phyloP scores from a whole-genome alignment of 2,113 vertebrate genomes.

The Sakesphorus luctuosus region DNA sequence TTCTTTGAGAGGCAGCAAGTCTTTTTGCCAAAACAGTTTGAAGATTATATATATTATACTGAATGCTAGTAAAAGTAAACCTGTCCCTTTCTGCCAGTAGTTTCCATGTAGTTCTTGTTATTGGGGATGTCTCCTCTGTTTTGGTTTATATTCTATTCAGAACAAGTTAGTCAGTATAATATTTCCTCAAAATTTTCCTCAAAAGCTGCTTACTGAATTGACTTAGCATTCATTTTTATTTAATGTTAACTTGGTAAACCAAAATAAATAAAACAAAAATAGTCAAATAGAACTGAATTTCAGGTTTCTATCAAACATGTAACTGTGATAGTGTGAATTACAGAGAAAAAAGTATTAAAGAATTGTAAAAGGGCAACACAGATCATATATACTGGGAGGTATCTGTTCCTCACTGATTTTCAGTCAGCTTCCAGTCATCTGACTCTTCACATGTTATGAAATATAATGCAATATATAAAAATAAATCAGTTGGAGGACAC shows the following conservation, averaged over 20 bases:
- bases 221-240: neutral
- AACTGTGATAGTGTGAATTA: neutral
- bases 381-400: neutral
- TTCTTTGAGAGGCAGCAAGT: neutral
- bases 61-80: neutral
- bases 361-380: neutral
- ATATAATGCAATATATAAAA: constrained; percentile 30
- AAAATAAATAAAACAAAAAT: neutral
- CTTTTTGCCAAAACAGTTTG: neutral
- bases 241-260: neutral
- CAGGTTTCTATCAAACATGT: neutral
- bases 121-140: neutral
- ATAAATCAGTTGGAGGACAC: neutral
- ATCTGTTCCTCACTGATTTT: constrained; percentile 29
- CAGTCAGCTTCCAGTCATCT: constrained; percentile 1
- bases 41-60: neutral
- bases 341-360: neutral
- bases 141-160: neutral
- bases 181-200: constrained; percentile 4
- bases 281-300: neutral
- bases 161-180: neutral
- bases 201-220: neutral
- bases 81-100: neutral
- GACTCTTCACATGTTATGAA: neutral
- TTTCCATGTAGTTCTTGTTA: neutral